Base-by-base conservation (phyloP, 1,140 invertebrate species). In the Chymomyza costata region DNA sequence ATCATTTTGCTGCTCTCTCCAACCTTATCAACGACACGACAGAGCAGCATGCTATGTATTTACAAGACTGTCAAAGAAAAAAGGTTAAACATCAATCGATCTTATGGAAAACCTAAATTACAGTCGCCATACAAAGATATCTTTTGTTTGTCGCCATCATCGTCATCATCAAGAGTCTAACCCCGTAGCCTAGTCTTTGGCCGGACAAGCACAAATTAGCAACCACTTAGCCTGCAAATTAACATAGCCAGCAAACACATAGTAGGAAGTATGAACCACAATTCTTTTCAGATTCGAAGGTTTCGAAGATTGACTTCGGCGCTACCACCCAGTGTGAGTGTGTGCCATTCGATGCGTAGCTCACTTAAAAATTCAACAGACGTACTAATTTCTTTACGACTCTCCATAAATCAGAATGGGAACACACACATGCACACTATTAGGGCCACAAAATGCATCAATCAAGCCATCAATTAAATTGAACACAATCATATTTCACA, bases 401-500 rank as follows among this genome's bases (percentile, higher is more conserved):
- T 6, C 28, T 14, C 18, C 38, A 63, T 63, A 63, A 63, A 63
- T 63, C 60, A 59, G 25, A 31, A 7, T 15, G 37, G 19, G 30
- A 30, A 49, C 45, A 45, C 16, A 48, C 28, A 30, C 43, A 47
- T 19, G 34, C 30, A 37, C 7, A 47, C 15, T 40, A 15, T 39
- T n/a, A n/a, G n/a, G n/a, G n/a, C n/a, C n/a, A n/a, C n/a, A n/a
- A n/a, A 46, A 56, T 46, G 41, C 60, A 59, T 63, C 60, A 63
- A 63, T 63, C 60, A 63, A 59, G 48, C 44, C 55, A 63, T 63
- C 55, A 63, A 63, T 63, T 63, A 63, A 63, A 63, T 63, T 18
- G 48, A 53, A 58, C 34, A 32, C 38, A 53, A 63, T 59, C 48
- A 63, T 59, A 58, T 63, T 58, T 63, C 55, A 63, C 47, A 48